Evolutionary conservation across 2,888 invertebrate genomes (phyloP), one percentile per base, ranked within the genome.

Genomic region (Nephrocerus scutellatus): DNA sequence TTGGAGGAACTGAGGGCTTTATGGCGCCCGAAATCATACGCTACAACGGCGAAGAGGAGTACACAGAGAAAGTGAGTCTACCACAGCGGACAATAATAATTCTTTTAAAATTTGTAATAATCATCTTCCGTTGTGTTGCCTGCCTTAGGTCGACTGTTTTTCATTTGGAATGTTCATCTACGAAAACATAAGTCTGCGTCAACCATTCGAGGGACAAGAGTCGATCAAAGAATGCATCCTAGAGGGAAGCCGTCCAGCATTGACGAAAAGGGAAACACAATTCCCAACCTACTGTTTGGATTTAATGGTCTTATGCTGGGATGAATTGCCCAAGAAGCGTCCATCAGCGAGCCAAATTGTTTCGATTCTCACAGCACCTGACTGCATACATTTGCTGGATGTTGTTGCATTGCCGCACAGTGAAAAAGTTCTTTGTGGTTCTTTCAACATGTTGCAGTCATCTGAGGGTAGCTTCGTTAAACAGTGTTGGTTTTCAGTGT

Each of bases 11-110:
- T 0, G 93, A 95, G 69, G 97, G 97, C 0, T 98, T 96, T 66
- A 98, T 98, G 90, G 98, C 97, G 3, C 98, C 97, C 0, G 97
- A 98, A 73, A 97, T 98, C 49, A 90, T 97, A 74, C 77, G 91
- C 31, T 95, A 92, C 67, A 97, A 96, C 63, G 98, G 98, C 0
- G 97, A 97, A 64, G 95, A 96, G 63, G 95, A 96, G 55, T 98
- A 98, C 55, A 97, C 95, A 0, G 95, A 96, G 60, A 97, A 97
- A 76, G 87, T 84, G 47, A 34, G 36, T 15, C 13, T 20, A 30
- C 32, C 29, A n/a, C 9, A 10, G 15, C 4, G 8, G 9, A 20
- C n/a, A 15, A 19, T 12, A 16, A 24, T 25, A 39, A 22, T 30
- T 33, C 16, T 40, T 14, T 18, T 45, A 33, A 37, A n/a, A 36